A percentile compares a stretch with the other conserved stretches of the same genome.
phyloP scores from a whole-genome alignment of 2,797 vertebrate species.

The Salarias fasciatus region DNA sequence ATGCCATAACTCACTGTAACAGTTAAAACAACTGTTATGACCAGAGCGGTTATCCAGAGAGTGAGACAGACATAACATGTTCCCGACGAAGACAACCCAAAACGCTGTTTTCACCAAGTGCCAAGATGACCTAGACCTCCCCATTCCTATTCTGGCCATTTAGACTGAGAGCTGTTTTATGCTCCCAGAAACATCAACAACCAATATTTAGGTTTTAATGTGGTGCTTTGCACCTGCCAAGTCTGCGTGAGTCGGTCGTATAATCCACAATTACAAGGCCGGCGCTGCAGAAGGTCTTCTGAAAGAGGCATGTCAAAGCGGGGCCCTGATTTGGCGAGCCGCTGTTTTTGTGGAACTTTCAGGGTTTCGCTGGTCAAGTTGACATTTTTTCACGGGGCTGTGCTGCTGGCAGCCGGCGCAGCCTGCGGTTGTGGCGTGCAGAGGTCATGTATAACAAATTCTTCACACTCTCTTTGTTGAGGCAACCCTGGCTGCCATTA shows the following conservation, averaged over 20 bases:
- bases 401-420: constrained; percentile 64
- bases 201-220: constrained; percentile 72
- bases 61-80: constrained; percentile 63
- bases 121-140: constrained; percentile 51
- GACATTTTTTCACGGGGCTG: constrained; percentile 72
- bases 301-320: constrained; percentile 78
- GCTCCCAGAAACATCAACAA: constrained; percentile 69
- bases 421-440: constrained; percentile 73
- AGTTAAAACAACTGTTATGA: constrained; percentile 69
- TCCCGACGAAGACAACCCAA: constrained; percentile 53
- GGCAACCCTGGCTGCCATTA: constrained; percentile 74
- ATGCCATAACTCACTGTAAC: constrained; percentile 62
- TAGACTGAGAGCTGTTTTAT: constrained; percentile 55
- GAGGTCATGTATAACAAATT: constrained; percentile 85
- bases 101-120: constrained; percentile 53
- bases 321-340: constrained; percentile 58
- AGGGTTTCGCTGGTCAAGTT: constrained; percentile 70
- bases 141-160: constrained; percentile 42
- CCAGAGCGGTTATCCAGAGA: constrained; percentile 63
- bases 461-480: constrained; percentile 82
- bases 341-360: constrained; percentile 69
- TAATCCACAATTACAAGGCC: constrained; percentile 81
- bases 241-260: constrained; percentile 70
- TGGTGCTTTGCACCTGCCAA: constrained; percentile 77
- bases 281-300: constrained; percentile 73